Conservation (phyloP, 2,888 invertebrate genomes). For the Polydrusus tereticollis region DNA sequence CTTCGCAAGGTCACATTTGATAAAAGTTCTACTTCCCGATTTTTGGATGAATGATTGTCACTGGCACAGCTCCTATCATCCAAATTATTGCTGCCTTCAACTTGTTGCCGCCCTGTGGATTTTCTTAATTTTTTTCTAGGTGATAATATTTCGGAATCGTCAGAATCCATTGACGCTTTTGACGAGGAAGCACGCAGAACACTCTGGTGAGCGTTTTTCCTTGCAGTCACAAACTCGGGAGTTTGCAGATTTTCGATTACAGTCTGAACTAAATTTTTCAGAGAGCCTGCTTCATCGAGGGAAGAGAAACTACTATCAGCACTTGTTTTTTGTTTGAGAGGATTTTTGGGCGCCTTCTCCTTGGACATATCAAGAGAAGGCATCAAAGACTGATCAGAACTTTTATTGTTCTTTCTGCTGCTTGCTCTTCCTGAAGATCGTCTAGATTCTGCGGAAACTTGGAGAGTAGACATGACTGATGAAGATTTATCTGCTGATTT, state of each 20-base stretch:
- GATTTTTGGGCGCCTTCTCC: background rate
- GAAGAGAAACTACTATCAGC: slow-evolving; percentile 12
- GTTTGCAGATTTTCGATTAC: slow-evolving; percentile 4
- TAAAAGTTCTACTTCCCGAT: background rate
- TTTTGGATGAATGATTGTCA: background rate
- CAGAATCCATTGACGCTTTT: background rate
- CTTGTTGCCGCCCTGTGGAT: background rate
- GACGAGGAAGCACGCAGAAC: background rate
- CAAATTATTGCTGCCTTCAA: background rate
- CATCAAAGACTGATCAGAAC: background rate
- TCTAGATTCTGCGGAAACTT: background rate
- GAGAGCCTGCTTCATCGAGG: background rate
- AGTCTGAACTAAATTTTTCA: slow-evolving; percentile 9
- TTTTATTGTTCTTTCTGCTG: background rate
- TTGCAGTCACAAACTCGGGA: background rate
- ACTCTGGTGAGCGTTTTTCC: background rate
- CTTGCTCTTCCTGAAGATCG: background rate
- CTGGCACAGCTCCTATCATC: background rate
- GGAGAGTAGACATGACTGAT: background rate
- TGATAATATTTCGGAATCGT: slow-evolving; percentile 36
- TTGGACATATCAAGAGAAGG: background rate
- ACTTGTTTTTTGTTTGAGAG: background rate
- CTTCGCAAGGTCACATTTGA: background rate
- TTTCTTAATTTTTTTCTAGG: slow-evolving; percentile 3
- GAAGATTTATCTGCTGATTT: background rate